Conservation (phyloP, 2,797 vertebrate species). For the Jordanella pulchra region DNA sequence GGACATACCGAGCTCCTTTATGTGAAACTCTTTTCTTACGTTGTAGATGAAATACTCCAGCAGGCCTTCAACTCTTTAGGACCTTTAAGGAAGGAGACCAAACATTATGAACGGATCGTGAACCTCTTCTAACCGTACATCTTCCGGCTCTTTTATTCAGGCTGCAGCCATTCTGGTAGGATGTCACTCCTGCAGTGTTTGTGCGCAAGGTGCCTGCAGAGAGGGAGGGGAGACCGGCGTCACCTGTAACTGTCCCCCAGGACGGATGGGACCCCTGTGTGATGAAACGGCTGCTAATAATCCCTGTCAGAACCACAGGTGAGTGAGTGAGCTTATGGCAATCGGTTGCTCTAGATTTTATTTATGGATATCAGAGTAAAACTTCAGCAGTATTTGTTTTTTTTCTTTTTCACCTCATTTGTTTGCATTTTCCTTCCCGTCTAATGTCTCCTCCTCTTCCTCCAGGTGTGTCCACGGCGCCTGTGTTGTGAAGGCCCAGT, state of each 20-base stretch:
- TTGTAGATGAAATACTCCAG: no score
- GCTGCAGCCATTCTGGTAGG: constrained; percentile 87
- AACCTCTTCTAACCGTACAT: background rate
- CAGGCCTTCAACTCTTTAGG: no score
- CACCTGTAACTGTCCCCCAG: constrained; percentile 90
- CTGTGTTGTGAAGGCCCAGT: constrained; percentile 80
- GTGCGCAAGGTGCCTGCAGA: constrained; percentile 89
- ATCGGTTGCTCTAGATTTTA: no score
- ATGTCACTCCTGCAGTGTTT: constrained; percentile 93
- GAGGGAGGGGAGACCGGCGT: constrained; percentile 89
- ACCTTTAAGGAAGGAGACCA: no score
- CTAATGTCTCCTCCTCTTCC: constrained; percentile 6
- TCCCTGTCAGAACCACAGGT: constrained; percentile 89
- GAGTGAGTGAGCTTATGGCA: constrained; percentile 1
- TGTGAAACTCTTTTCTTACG: no score
- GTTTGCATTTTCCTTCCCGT: background rate
- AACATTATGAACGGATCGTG: no score
- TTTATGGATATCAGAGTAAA: no score
- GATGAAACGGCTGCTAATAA: constrained; percentile 83
- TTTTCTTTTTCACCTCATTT: background rate
- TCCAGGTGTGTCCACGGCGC: constrained; percentile 88
- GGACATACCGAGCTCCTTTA: background rate
- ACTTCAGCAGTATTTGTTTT: background rate
- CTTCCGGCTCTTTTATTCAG: constrained; percentile 38
- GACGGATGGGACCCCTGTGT: constrained; percentile 87